These are phyloP conservation scores for Phainopepla nitens DNA, from an alignment of 2,113 vertebrate species.

Conservation along the genomic window DNA sequence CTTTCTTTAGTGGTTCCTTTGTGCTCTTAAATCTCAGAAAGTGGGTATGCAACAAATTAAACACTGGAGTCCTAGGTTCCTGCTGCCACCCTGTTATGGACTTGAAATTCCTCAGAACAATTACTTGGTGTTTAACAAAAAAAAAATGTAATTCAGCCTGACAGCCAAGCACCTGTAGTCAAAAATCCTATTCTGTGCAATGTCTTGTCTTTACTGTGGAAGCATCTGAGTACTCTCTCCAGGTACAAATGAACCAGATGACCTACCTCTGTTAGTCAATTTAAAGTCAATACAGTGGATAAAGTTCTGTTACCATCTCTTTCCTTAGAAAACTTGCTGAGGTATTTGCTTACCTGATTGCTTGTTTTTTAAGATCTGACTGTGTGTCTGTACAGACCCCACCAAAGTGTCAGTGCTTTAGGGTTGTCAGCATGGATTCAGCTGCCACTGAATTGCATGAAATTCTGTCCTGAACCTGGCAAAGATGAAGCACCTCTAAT, in stretches of 20 bases:
- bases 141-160: background rate
- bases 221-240: background rate
- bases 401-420: background rate
- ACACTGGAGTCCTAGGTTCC: background rate
- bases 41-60: background rate
- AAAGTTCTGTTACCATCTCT: background rate
- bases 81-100: background rate
- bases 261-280: background rate
- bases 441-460: background rate
- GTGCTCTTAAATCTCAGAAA: background rate
- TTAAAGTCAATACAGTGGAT: background rate
- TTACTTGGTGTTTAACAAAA: background rate
- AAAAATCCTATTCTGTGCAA: background rate
- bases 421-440: background rate
- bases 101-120: background rate
- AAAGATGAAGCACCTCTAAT: background rate
- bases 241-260: background rate
- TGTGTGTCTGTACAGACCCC: accelerated
- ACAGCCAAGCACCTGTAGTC: background rate
- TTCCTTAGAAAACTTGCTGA: background rate
- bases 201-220: background rate
- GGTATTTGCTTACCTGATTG: background rate
- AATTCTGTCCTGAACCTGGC: background rate
- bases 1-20: background rate
- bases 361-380: background rate